These are phyloP conservation scores for Pantelozetes paolii DNA, from an alignment of 2,888 invertebrate genomes.

Conservation along the genomic window DNA sequence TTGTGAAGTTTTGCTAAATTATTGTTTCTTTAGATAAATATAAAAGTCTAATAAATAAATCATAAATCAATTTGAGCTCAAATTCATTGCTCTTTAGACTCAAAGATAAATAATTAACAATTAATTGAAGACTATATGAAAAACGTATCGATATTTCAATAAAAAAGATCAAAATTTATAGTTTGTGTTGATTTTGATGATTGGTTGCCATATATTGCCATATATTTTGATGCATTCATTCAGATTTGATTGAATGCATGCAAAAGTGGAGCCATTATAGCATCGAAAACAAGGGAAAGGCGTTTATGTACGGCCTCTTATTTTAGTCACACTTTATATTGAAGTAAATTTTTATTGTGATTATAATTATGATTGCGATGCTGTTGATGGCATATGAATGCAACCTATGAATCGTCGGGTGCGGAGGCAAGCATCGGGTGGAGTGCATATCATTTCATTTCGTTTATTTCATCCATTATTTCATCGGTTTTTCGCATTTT, in stretches of 20 bases:
- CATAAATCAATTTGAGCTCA: neutral
- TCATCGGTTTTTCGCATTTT: slow-evolving; percentile 16
- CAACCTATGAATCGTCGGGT: slow-evolving; percentile 3
- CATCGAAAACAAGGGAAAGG: slow-evolving; percentile 8
- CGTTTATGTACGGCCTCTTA: slow-evolving; percentile 8
- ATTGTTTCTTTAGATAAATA: neutral
- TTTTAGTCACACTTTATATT: slow-evolving; percentile 22
- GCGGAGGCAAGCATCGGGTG: slow-evolving; percentile 28
- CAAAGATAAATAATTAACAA: too few relatives aligned
- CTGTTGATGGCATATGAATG: slow-evolving; percentile 13
- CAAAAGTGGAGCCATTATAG: slow-evolving; percentile 8
- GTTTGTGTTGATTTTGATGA: neutral
- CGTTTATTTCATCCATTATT: slow-evolving; percentile 17
- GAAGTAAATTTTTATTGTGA: slow-evolving; percentile 26
- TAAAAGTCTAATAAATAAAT: too few relatives aligned
- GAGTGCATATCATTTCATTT: slow-evolving; percentile 22
- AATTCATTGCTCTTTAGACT: neutral
- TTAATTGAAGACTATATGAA: too few relatives aligned
- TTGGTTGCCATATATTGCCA: slow-evolving; percentile 12
- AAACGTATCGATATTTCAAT: neutral
- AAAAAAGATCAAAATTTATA: too few relatives aligned
- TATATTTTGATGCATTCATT: slow-evolving; percentile 21
- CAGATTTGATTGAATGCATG: neutral
- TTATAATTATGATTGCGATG: slow-evolving; percentile 24
- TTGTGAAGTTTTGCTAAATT: slow-evolving; percentile 8